phyloP scores from a whole-genome alignment of 2,113 vertebrate genomes.

The Epinephelus moara region DNA sequence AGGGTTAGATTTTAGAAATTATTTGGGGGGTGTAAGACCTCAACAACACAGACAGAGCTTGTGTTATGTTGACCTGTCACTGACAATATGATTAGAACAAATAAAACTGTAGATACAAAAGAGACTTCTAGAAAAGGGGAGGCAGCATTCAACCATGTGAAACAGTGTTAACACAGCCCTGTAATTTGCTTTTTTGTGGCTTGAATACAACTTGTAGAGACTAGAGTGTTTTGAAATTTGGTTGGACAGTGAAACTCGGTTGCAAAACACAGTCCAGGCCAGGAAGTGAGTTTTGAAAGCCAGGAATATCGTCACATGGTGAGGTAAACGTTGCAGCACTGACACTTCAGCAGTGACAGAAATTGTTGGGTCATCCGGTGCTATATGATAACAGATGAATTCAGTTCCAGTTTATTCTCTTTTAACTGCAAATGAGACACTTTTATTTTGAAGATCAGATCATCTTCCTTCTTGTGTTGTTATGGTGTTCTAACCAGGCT shows the following conservation, averaged over 20 bases:
- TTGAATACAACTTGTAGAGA: neutral
- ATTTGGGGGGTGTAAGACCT: neutral
- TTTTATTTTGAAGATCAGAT: constrained; percentile 14
- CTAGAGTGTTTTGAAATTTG: constrained; percentile 1
- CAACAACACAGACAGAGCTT: neutral
- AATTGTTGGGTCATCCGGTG: no score
- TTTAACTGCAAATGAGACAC: neutral
- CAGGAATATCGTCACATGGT: neutral
- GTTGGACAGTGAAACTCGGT: neutral
- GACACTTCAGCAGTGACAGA: neutral
- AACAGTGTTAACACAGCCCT: neutral
- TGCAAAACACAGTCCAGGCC: neutral
- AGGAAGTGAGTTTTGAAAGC: constrained; percentile 25
- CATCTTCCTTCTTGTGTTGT: neutral
- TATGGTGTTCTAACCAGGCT: neutral
- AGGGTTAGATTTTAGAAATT: neutral
- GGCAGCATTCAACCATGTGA: neutral
- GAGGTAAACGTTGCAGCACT: neutral
- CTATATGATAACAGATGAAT: neutral
- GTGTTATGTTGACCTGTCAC: neutral
- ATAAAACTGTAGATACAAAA: neutral
- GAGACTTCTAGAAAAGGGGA: neutral
- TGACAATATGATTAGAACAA: neutral
- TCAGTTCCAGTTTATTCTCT: neutral
- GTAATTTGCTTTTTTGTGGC: neutral